Conservation (phyloP, 2,797 vertebrate species). For the Calcarius lapponicus region DNA sequence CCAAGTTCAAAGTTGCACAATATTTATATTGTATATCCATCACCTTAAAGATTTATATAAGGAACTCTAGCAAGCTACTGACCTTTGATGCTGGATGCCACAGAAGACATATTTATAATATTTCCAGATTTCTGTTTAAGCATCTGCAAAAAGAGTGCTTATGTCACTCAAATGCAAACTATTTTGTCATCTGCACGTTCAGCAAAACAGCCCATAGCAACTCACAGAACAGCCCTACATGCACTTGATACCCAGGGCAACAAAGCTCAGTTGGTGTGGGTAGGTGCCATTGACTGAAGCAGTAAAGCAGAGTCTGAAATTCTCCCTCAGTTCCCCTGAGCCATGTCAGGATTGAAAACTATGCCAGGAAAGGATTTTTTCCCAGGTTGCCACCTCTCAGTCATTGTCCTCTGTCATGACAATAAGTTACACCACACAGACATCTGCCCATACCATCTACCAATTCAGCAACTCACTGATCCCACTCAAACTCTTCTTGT, state of each 20-base stretch:
- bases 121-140: conserved; percentile 90
- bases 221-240: not conserved
- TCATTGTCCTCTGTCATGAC: not conserved
- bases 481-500: not conserved
- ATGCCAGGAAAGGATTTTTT: not conserved
- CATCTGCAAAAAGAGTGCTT: conserved; percentile 83
- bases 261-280: not conserved
- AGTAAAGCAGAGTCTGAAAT: not conserved
- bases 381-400: not conserved
- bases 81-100: conserved; percentile 97
- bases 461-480: not conserved
- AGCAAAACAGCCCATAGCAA: not conserved
- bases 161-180: not conserved
- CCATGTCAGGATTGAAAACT: not conserved
- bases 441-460: not conserved
- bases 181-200: not conserved
- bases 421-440: not conserved
- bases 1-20: not conserved
- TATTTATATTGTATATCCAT: not conserved
- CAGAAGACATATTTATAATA: conserved; percentile 97
- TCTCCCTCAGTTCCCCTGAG: not conserved
- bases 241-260: not conserved
- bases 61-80: not conserved
- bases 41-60: not conserved
- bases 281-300: not conserved